These are phyloP conservation scores for Lagopus leucura DNA, from an alignment of 2,113 vertebrate species.

Conservation along the genomic window DNA sequence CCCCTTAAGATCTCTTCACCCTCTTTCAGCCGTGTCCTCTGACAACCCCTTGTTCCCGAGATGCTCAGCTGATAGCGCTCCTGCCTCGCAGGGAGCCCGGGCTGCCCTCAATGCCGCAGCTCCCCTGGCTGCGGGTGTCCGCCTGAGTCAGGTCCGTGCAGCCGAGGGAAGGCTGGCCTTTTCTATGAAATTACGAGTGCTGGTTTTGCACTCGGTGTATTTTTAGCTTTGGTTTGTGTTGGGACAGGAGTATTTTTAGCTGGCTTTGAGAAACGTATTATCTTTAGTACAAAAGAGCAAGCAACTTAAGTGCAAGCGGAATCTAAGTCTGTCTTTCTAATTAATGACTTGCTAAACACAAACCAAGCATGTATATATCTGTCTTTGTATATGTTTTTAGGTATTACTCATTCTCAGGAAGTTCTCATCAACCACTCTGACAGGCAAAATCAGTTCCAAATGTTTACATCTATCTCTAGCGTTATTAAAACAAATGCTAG, in stretches of 20 bases:
- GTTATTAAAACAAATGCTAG: accelerated
- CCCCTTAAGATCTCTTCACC: background rate
- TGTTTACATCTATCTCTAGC: background rate
- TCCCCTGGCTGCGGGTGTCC: background rate
- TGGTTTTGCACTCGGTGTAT: background rate
- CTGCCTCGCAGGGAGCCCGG: background rate
- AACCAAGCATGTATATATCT: background rate
- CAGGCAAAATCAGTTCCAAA: background rate
- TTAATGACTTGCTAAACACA: conserved; percentile 12
- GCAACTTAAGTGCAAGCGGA: conserved; percentile 3
- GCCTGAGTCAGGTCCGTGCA: accelerated
- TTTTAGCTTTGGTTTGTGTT: background rate
- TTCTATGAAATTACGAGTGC: background rate
- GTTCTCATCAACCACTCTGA: background rate
- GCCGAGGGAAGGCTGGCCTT: background rate
- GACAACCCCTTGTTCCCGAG: background rate
- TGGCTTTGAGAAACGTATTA: conserved; percentile 33
- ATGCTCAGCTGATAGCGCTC: accelerated
- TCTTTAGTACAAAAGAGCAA: conserved; percentile 27
- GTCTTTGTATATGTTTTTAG: background rate
- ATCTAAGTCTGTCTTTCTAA: conserved; percentile 5
- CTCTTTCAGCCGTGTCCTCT: background rate
- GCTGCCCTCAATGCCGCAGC: background rate
- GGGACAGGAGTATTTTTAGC: background rate
- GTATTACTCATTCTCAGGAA: conserved; percentile 8